Evolutionary conservation across 2,113 vertebrate genomes (phyloP), one percentile per base, ranked within the genome.

Genomic region (Myotis brandtii): DNA sequence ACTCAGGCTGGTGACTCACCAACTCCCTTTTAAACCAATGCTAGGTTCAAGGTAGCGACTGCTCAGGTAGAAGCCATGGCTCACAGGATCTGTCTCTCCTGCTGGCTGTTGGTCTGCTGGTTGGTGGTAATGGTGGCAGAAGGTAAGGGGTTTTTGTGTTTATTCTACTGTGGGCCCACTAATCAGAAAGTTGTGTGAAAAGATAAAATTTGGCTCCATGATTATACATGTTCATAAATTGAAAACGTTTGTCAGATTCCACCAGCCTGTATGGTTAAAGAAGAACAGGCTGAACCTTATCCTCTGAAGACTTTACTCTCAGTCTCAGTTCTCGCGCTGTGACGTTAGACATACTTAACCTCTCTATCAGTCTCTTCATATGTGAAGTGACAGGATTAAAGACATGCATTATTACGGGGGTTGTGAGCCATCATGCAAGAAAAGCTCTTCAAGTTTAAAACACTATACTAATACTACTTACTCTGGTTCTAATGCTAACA

Each of bases 91-190:
- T 3, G 67, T 40, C 85, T 94, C 82, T 92, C 80, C 64, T 81
- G 0, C 89, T 82, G 91, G 77, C 66, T 92, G 0, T n/a, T 97
- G 52, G 9, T 86, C 37, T 89, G 81, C 95, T 98, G 97, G 89
- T 12, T 96, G 50, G 54, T 90, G 52, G 37, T 62, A n/a, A 80
- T 70, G 37, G 27, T 59, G 59, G 66, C 91, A 80, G 79, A 97
- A 97, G 98, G 98, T 98, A 97, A 98, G 97, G 27, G 27, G 88
- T 77, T 96, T 30, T 96, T 30, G 14, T 50, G 72, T 85, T 91
- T 30, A 54, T 84, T 56, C 20, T n/a, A 8, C 46, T n/a, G 3
- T 30, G 54, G 75, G 67, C 34, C 52, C 37, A 20, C 40, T 82
- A 90, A 89, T 79, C 91, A 69, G 67, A 73, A 73, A 86, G 20